These are phyloP conservation scores for Drosophila ustulata DNA, from an alignment of 2,888 invertebrate species.

Conservation along the genomic window DNA sequence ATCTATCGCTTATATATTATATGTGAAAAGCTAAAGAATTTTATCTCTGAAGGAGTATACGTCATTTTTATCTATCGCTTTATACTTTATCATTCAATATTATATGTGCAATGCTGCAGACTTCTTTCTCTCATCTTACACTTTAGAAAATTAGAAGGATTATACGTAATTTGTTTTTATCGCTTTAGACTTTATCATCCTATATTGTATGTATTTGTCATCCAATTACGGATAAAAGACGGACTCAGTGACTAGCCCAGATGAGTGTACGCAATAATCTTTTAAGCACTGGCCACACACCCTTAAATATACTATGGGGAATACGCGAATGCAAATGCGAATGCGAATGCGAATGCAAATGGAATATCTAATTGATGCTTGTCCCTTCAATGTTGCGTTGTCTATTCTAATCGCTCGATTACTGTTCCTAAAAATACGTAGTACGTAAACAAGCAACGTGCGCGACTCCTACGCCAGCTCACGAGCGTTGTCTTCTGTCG, in stretches of 20 bases:
- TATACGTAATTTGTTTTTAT: background rate
- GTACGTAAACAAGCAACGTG: constrained; percentile 15
- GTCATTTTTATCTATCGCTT: too few relatives aligned
- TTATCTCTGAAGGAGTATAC: too few relatives aligned
- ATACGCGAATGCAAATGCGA: background rate
- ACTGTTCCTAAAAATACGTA: constrained; percentile 1
- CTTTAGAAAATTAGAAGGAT: too few relatives aligned
- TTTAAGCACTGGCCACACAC: constrained; percentile 30
- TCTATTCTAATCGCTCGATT: constrained; percentile 20
- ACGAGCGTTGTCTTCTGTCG: constrained; percentile 23
- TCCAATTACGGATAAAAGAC: background rate
- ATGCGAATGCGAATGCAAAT: constrained; percentile 8
- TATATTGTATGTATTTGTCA: background rate
- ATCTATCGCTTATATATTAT: too few relatives aligned
- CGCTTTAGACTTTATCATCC: background rate
- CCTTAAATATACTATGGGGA: constrained; percentile 10
- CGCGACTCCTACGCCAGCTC: constrained; percentile 9
- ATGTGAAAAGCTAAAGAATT: too few relatives aligned
- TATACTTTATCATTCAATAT: too few relatives aligned
- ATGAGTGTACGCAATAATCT: constrained; percentile 16
- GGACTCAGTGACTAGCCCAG: constrained; percentile 6
- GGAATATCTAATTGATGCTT: constrained; percentile 37
- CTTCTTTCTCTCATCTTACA: too few relatives aligned
- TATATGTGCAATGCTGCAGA: too few relatives aligned
- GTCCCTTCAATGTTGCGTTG: too few relatives aligned